Evolutionary conservation across 2,113 vertebrate species (phyloP).

Genomic region (Drymodes brunneopygia): DNA sequence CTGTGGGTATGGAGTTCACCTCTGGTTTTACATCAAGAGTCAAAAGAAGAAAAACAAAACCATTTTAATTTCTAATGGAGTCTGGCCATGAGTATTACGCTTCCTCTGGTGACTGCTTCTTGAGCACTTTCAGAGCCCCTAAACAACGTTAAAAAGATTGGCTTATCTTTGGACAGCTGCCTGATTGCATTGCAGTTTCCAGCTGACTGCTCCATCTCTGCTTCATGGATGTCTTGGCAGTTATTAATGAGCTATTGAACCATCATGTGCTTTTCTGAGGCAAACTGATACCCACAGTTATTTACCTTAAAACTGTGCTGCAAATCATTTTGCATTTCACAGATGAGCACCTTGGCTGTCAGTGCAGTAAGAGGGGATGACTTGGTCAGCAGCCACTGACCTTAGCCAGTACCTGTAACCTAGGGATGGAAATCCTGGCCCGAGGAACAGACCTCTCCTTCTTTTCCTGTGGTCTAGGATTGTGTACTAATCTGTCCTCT

Average conservation of each 20-base stretch:
- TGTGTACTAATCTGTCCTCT: not conserved
- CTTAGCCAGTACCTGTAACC: not conserved
- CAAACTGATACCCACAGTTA: not conserved
- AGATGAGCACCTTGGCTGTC: not conserved
- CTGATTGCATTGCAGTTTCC: conserved; percentile 16
- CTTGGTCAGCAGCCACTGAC: not conserved
- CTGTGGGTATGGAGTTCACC: not conserved
- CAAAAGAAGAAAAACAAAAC: not conserved
- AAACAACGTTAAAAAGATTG: not conserved
- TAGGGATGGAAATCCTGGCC: not conserved
- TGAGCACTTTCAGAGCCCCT: not conserved
- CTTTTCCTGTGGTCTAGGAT: not conserved
- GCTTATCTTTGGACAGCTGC: conserved; percentile 4
- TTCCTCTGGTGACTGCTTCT: not conserved
- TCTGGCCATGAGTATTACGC: not conserved
- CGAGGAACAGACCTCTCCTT: not conserved
- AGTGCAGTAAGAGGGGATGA: not conserved
- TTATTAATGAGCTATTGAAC: conserved; percentile 29
- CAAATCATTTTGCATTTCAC: not conserved
- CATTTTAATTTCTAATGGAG: not conserved
- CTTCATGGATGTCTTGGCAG: not conserved
- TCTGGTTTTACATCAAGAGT: not conserved
- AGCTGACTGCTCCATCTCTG: not conserved
- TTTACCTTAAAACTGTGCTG: not conserved
- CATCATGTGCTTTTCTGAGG: not conserved